Evolutionary conservation across 2,888 invertebrate species (phyloP), one percentile per base, ranked within the genome.

Genomic region (Tipula lateralis): DNA sequence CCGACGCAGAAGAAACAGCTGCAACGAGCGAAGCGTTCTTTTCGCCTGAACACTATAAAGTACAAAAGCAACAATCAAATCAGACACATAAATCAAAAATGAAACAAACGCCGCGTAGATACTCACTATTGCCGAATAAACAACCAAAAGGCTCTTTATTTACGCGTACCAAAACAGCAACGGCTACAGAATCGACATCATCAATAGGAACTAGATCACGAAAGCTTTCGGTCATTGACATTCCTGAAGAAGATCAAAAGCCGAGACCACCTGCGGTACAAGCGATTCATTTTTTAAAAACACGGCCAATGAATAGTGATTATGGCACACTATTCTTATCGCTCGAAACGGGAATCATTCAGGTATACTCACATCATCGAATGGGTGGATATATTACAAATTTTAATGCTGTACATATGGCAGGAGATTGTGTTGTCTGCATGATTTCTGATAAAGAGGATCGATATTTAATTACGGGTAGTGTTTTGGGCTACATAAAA

Each of bases 281-380:
- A 88, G 92, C 93, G 85, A 92, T 94, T 88, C 88, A 94, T 84
- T 96, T 95, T 89, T 90, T 96, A 29, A 89, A 91, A 85, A 92
- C 92, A 0, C 91, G 96, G 85, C 91, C 91, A 34, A 90, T 91
- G 88, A 89, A 90, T 36, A 90, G 91, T 36, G 88, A 91, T 5
- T 90, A 91, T 50, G 90, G 90, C 90, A 93, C 94, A 0, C 89
- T 96, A 12, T 89, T 96, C 84, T 91, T 96, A 0, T 92, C 95
- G 0, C 89, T 96, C 86, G 95, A 95, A 88, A 95, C 94, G 86
- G 96, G 96, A 0, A 91, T 92, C 85, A 91, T 96, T 85, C 95
- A 96, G 90, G 92, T 94, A 29, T 97, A 96, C 95, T 96, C 96
- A 19, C 94, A 96, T 89, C 95, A 96, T 89, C 92, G 93, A 50